A percentile compares a stretch with the other conserved stretches of the same genome.
These are phyloP conservation scores for Volucella inflata DNA, from an alignment of 2,888 invertebrate species.

Conservation along the genomic window DNA sequence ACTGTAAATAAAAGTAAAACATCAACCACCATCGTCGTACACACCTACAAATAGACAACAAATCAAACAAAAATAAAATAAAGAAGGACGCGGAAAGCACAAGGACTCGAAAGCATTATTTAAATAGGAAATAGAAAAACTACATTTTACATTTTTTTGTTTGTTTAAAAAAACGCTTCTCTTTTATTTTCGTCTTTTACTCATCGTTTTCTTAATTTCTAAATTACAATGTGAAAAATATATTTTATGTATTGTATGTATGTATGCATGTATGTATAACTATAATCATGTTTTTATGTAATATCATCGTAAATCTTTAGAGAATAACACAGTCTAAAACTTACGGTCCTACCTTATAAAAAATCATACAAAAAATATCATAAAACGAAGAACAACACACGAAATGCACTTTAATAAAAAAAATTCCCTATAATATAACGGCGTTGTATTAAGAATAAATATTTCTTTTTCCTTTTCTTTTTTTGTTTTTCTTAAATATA, in stretches of 20 bases:
- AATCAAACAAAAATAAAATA: not conserved
- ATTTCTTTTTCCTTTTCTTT: conserved; percentile 16
- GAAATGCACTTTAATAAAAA: conserved; percentile 33
- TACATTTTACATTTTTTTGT: conserved; percentile 37
- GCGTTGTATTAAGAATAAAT: conserved; percentile 50
- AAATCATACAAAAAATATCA: conserved; percentile 22
- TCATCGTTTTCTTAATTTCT: conserved; percentile 65
- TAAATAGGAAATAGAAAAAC: conserved; percentile 21
- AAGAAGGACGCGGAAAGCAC: conserved; percentile 14
- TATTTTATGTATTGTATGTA: conserved; percentile 52
- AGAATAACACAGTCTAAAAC: conserved; percentile 75
- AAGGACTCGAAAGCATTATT: conserved; percentile 9
- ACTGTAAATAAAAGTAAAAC: conserved; percentile 56
- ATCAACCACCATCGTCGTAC: not conserved
- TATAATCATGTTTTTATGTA: conserved; percentile 70
- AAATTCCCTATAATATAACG: conserved; percentile 43
- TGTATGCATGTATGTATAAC: conserved; percentile 65
- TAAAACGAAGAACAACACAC: conserved; percentile 51
- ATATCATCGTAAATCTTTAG: conserved; percentile 75
- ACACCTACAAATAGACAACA: conserved; percentile 2
- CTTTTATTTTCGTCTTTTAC: conserved; percentile 49
- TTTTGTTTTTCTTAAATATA: conserved; percentile 8
- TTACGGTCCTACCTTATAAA: conserved; percentile 66
- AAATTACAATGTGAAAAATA: conserved; percentile 76
- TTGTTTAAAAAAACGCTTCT: conserved; percentile 58